Base-by-base conservation (phyloP, 2,888 invertebrate species). In the Drosophila prostipennis region DNA sequence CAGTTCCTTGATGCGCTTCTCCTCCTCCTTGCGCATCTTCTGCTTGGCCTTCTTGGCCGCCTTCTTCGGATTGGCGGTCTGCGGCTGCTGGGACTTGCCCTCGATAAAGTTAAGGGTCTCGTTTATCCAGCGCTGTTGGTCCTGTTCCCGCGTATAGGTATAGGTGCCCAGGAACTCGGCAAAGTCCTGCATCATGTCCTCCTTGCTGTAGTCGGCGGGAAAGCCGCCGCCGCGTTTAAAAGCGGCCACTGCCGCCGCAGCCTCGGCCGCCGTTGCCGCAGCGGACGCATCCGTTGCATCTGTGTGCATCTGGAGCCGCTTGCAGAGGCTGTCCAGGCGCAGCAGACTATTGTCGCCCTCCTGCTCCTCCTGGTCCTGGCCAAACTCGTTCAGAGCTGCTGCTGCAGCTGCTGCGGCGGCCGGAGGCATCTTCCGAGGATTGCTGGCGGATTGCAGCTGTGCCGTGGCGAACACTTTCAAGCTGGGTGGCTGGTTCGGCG, bases 1-100 rank as follows among this genome's bases (percentile, higher is more conserved):
- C 6, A 92, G 74, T 59, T 92, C 92, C 36, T 83, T 81, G 8
- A 92, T 89, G 23, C 91, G 90, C 53, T 91, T 92, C 43, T 89
- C 89, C 74, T 92, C 92, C 52, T 91, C 91, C 64, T 90, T 91
- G 55, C 92, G 91, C 74, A 91, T 90, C 76, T 90, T 91, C 60
- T 92, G 92, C 54, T 92, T 92, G 0, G 91, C 91, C 60, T 91
- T 92, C 46, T 92, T 92, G 5, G 92, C 92, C 0, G 92, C 91
- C 61, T 92, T 92, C 65, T 92, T 92, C 4, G 91, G 91, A 72
- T 90, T 91, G 5, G 80, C 59, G 3, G 91, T 89, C 46, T 90
- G 89, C n/a, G 90, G 91, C 59, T 90, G 91, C 2, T 80, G 73
- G 2, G 89, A 79, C 16, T 85, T 78, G 34, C 84, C 92, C 75